phyloP scores from a whole-genome alignment of 1,140 invertebrate genomes.

The Orchesella cincta region DNA sequence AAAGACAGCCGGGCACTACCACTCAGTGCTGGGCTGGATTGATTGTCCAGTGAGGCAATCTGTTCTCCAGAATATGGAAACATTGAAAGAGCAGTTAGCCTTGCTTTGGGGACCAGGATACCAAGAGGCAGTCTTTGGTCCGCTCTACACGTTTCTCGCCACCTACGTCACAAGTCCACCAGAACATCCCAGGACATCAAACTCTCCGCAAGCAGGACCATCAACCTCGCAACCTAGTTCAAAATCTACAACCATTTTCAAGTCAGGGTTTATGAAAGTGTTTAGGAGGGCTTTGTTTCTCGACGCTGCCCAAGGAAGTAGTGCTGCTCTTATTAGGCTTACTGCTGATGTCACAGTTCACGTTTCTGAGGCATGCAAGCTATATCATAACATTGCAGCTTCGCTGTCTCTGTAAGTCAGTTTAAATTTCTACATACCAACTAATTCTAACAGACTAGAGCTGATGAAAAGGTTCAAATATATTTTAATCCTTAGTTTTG shows the following conservation, averaged over 20 bases:
- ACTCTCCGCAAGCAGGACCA: background rate
- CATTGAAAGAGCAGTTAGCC: constrained; percentile 39
- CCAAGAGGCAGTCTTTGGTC: constrained; percentile 32
- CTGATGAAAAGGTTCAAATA: constrained; percentile 53
- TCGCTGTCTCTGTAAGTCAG: constrained; percentile 41
- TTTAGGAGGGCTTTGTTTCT: constrained; percentile 31
- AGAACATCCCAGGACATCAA: background rate
- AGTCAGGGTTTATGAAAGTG: constrained; percentile 30
- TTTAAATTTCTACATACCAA: no score
- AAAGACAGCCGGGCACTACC: constrained; percentile 74
- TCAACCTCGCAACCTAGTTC: background rate
- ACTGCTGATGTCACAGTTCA: constrained; percentile 38
- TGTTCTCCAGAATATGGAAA: constrained; percentile 38
- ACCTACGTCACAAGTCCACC: background rate
- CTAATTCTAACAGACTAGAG: background rate
- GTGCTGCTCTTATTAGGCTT: background rate
- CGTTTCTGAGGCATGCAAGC: constrained; percentile 38
- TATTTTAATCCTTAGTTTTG: constrained; percentile 54
- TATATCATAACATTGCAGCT: constrained; percentile 41
- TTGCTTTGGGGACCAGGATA: constrained; percentile 44
- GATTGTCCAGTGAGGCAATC: constrained; percentile 33
- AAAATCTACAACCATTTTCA: background rate
- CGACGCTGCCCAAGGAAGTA: background rate
- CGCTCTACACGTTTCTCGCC: constrained; percentile 14
- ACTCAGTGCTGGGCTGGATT: constrained; percentile 92